A percentile compares a stretch with the other conserved stretches of the same genome.
Conservation (phyloP, 2,113 vertebrate species). For the Brachyhypopomus gauderio region DNA sequence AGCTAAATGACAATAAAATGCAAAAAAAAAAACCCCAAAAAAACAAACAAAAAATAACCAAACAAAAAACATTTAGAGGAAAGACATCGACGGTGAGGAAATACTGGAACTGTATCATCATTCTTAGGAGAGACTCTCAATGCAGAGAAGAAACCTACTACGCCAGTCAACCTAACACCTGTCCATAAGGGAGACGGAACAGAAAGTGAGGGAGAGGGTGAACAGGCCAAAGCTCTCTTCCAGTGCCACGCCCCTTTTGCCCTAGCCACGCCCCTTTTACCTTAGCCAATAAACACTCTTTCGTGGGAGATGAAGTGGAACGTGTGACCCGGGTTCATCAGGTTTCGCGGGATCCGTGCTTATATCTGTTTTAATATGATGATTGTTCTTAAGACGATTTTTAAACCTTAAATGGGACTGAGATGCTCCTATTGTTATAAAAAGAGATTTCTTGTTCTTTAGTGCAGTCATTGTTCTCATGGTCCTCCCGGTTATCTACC, state of each 20-base stretch:
- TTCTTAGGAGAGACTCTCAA: constrained; percentile 61
- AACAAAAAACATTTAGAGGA: constrained; percentile 46
- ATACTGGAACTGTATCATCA: constrained; percentile 53
- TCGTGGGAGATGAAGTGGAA: constrained; percentile 48
- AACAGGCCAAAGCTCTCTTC: constrained; percentile 73
- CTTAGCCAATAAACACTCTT: constrained; percentile 54
- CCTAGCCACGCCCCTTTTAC: constrained; percentile 54
- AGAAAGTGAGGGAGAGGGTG: constrained; percentile 59
- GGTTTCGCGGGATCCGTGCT: constrained; percentile 62
- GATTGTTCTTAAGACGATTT: constrained; percentile 77
- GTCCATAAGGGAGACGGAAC: constrained; percentile 40
- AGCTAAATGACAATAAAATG: constrained; percentile 47
- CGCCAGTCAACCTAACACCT: constrained; percentile 36
- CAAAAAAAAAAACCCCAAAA: constrained; percentile 49
- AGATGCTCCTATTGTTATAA: constrained; percentile 66
- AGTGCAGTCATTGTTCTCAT: constrained; percentile 69
- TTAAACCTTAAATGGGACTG: constrained; percentile 75
- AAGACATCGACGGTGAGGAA: constrained; percentile 14
- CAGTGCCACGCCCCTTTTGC: constrained; percentile 56
- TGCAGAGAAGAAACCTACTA: constrained; percentile 50
- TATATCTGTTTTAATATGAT: constrained; percentile 77
- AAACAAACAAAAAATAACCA: constrained; percentile 25
- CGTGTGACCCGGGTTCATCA: constrained; percentile 44
- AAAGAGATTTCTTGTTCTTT: constrained; percentile 71
- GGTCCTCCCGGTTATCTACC: constrained; percentile 75